A percentile compares a stretch with the other conserved stretches of the same genome.
These are phyloP conservation scores for Cichlasoma orientale DNA, from an alignment of 2,797 vertebrate species.

Conservation along the genomic window DNA sequence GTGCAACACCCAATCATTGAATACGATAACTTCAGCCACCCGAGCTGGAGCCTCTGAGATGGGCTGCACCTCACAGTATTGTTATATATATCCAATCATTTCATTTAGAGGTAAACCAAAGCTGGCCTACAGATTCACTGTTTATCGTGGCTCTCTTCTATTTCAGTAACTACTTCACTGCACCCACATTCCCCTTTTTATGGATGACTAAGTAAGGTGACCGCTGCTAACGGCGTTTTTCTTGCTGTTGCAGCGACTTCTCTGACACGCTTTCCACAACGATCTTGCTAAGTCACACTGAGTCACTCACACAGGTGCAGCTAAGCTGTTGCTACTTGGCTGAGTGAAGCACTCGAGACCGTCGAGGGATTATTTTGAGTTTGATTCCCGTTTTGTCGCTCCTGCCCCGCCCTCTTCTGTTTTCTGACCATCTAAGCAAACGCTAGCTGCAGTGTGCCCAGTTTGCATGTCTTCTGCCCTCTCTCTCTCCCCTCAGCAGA, in stretches of 20 bases:
- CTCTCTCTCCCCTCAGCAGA: too few relatives aligned
- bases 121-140: not conserved
- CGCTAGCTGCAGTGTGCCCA: not conserved
- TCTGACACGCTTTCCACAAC: not conserved
- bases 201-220: not conserved
- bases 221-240: not conserved
- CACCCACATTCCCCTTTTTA: not conserved
- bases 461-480: too few relatives aligned
- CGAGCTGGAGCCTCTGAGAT: not conserved
- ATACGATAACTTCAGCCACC: not conserved
- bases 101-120: not conserved
- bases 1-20: not conserved
- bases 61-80: not conserved
- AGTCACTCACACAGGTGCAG: constrained; percentile 3
- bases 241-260: not conserved
- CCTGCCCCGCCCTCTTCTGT: rapidly evolving
- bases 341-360: not conserved
- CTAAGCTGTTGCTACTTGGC: not conserved
- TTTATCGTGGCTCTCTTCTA: not conserved
- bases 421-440: not conserved
- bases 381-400: not conserved
- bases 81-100: not conserved
- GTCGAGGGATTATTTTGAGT: not conserved
- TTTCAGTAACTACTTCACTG: not conserved
- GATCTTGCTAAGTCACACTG: not conserved